A percentile compares a stretch with the other conserved stretches of the same genome.
phyloP scores from a whole-genome alignment of 2,888 invertebrate genomes.

The Diaprepes abbreviatus region DNA sequence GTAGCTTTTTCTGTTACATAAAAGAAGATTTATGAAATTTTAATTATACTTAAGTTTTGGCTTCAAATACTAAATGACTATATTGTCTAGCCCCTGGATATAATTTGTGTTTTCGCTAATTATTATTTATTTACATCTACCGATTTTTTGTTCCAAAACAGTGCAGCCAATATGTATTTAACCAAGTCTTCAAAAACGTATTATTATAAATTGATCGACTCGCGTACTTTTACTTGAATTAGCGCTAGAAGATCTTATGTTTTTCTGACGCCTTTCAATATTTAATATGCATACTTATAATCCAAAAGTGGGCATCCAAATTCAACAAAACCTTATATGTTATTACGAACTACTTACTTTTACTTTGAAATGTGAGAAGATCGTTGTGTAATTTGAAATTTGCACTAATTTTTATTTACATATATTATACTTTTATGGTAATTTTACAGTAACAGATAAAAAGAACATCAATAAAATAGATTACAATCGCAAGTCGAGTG shows the following conservation, averaged over 20 bases:
- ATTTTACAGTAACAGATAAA: too few species aligned
- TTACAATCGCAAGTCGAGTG: too few species aligned
- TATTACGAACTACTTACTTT: conserved; percentile 7
- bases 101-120: background rate
- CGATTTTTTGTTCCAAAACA: background rate
- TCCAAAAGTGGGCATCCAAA: background rate
- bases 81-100: background rate
- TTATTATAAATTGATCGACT: too few species aligned
- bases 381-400: too few species aligned
- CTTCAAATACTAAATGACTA: background rate
- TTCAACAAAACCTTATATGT: background rate
- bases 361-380: background rate
- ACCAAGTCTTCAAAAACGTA: too few species aligned
- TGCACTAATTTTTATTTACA: too few species aligned
- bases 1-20: background rate
- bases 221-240: too few species aligned
- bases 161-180: too few species aligned
- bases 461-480: too few species aligned
- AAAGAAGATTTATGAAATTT: background rate
- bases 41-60: background rate
- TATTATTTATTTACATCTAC: background rate
- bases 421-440: too few species aligned
- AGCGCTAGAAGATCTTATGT: too few species aligned
- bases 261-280: background rate
- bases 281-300: background rate